Conservation (phyloP, 2,888 invertebrate genomes). For the Anthrax anthrax region DNA sequence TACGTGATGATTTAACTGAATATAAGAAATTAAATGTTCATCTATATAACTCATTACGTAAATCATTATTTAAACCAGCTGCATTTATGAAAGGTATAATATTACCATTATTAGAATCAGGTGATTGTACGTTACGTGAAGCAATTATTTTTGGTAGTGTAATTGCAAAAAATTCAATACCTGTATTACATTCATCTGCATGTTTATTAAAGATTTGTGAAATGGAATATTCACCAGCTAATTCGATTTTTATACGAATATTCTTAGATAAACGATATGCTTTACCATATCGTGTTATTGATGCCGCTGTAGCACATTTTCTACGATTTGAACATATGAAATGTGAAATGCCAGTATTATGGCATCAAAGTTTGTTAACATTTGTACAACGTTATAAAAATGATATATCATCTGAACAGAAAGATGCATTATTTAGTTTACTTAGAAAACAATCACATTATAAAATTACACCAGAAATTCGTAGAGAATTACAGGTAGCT, state of each 20-base stretch:
- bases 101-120: constrained; percentile 62
- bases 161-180: constrained; percentile 79
- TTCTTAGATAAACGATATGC: constrained; percentile 97
- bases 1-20: constrained; percentile 90
- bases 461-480: constrained; percentile 55
- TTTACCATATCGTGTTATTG: constrained; percentile 85
- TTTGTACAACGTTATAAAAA: constrained; percentile 93
- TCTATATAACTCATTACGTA: constrained; percentile 82
- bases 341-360: constrained; percentile 80
- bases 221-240: constrained; percentile 94
- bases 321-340: constrained; percentile 74
- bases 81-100: constrained; percentile 93
- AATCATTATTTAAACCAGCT: constrained; percentile 90
- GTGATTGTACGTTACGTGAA: constrained; percentile 88
- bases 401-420: constrained; percentile 86
- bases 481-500: constrained; percentile 73
- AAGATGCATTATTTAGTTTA: constrained; percentile 67
- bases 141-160: constrained; percentile 92
- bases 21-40: constrained; percentile 93
- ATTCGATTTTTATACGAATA: constrained; percentile 84
- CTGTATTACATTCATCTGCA: constrained; percentile 88
- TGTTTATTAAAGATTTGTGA: constrained; percentile 91
- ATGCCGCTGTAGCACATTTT: constrained; percentile 90
- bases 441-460: constrained; percentile 37
- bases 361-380: constrained; percentile 91